Conservation (phyloP, 1,140 invertebrate species). For the Diorhabda sublineata region DNA sequence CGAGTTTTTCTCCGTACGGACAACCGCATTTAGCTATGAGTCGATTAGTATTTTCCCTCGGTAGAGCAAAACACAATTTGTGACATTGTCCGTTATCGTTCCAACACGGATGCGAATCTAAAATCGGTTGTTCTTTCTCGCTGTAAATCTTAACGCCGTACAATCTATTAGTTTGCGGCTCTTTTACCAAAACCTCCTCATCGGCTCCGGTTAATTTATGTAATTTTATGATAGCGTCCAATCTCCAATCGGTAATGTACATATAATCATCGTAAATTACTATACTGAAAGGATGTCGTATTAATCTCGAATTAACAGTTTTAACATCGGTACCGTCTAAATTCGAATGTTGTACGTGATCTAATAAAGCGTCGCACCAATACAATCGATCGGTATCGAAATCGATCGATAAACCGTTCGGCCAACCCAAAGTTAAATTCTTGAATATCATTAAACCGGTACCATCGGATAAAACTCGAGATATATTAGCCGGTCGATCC, state of each 20-base stretch:
- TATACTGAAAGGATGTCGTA: slow-evolving; percentile 92
- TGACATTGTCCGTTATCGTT: slow-evolving; percentile 85
- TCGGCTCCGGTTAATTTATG: slow-evolving; percentile 85
- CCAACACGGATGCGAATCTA: slow-evolving; percentile 75
- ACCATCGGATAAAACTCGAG: slow-evolving; percentile 84
- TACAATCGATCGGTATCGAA: slow-evolving; percentile 82
- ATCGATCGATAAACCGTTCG: slow-evolving; percentile 92
- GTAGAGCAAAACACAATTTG: slow-evolving; percentile 91
- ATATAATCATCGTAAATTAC: slow-evolving; percentile 91
- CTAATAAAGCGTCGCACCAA: slow-evolving; percentile 92
- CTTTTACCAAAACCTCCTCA: slow-evolving; percentile 78
- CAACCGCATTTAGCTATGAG: slow-evolving; percentile 81
- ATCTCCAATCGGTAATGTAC: slow-evolving; percentile 95
- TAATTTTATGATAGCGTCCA: slow-evolving; percentile 90
- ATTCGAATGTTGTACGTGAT: slow-evolving; percentile 94
- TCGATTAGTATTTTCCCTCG: slow-evolving; percentile 51
- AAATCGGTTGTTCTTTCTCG: slow-evolving; percentile 67
- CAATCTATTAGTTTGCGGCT: slow-evolving; percentile 84
- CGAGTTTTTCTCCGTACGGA: slow-evolving; percentile 88
- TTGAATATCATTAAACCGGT: slow-evolving; percentile 82
- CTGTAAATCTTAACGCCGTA: slow-evolving; percentile 91
- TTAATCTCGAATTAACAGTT: slow-evolving; percentile 82
- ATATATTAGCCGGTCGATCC: slow-evolving; percentile 94
- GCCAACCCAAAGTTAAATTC: slow-evolving; percentile 92
- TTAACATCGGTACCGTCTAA: slow-evolving; percentile 90